These are phyloP conservation scores for Pachydiplax longipennis DNA, from an alignment of 2,888 invertebrate genomes.

Conservation along the genomic window DNA sequence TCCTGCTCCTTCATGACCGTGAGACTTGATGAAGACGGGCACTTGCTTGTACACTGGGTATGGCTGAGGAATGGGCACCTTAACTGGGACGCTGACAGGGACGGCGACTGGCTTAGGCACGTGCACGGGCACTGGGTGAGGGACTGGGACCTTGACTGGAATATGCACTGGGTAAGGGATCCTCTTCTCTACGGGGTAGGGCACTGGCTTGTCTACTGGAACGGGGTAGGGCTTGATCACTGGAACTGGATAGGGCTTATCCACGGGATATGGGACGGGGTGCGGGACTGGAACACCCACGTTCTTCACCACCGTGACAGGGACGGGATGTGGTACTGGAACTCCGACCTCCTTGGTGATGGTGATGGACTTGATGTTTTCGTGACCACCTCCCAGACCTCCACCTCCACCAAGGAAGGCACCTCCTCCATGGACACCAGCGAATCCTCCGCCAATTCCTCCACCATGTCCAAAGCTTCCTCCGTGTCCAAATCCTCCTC, in stretches of 20 bases:
- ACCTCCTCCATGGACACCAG: background rate
- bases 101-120: conserved; percentile 52
- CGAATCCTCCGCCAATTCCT: background rate
- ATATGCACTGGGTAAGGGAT: conserved; percentile 51
- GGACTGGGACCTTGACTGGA: conserved; percentile 51
- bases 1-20: conserved; percentile 53
- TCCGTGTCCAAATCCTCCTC: conserved; percentile 47
- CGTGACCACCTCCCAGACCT: background rate
- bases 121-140: conserved; percentile 51
- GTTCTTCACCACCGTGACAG: conserved; percentile 38
- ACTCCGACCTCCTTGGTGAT: conserved; percentile 52
- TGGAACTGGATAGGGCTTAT: conserved; percentile 53
- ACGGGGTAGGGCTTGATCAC: conserved; percentile 54
- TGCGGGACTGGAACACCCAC: conserved; percentile 51
- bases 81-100: conserved; percentile 57
- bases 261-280: conserved; percentile 53
- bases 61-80: conserved; percentile 59
- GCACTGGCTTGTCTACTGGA: conserved; percentile 54
- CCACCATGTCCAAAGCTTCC: background rate
- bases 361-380: conserved; percentile 50
- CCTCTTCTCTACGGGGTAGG: conserved; percentile 53
- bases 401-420: background rate
- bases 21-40: conserved; percentile 66
- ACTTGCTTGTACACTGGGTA: conserved; percentile 68
- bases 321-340: conserved; percentile 47